Conservation (phyloP, 2,797 vertebrate species). For the Liasis olivaceus region DNA sequence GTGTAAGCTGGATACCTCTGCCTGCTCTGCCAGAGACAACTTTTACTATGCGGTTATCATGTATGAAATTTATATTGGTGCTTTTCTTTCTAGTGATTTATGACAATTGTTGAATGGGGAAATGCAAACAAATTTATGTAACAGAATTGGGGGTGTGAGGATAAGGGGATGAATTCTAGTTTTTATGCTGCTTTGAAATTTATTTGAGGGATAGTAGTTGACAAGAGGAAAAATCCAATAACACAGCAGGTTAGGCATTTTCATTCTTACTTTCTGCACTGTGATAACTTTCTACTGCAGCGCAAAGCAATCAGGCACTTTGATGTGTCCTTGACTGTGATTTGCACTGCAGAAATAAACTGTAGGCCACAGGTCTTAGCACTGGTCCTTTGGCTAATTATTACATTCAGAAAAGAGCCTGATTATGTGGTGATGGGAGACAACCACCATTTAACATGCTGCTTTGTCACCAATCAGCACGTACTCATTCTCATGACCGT, state of each 20-base stretch:
- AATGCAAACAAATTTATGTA: conserved; percentile 42
- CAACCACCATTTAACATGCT: too few relatives aligned
- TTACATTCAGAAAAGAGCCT: background rate
- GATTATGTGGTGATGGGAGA: too few relatives aligned
- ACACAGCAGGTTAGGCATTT: background rate
- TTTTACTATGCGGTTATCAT: conserved; percentile 42
- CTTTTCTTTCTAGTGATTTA: conserved; percentile 70
- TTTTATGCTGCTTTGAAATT: conserved; percentile 53
- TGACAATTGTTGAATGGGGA: conserved; percentile 55
- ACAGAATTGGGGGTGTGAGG: background rate
- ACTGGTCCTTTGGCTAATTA: background rate
- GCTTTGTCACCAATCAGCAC: background rate
- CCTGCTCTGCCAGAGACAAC: conserved; percentile 44
- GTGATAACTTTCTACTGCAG: conserved; percentile 35
- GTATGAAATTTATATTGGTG: conserved; percentile 69
- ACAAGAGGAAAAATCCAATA: background rate
- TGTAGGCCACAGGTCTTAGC: background rate
- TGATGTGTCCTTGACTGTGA: conserved; percentile 11
- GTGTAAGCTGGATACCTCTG: conserved; percentile 45
- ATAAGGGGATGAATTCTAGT: background rate
- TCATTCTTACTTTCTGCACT: background rate
- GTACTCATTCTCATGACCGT: too few relatives aligned
- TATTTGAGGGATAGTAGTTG: conserved; percentile 40
- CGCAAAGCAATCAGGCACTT: conserved; percentile 7
- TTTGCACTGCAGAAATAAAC: background rate